Evolutionary conservation across 2,113 vertebrate genomes (phyloP), one percentile per base, ranked within the genome.

Genomic region (Thermophis baileyi): DNA sequence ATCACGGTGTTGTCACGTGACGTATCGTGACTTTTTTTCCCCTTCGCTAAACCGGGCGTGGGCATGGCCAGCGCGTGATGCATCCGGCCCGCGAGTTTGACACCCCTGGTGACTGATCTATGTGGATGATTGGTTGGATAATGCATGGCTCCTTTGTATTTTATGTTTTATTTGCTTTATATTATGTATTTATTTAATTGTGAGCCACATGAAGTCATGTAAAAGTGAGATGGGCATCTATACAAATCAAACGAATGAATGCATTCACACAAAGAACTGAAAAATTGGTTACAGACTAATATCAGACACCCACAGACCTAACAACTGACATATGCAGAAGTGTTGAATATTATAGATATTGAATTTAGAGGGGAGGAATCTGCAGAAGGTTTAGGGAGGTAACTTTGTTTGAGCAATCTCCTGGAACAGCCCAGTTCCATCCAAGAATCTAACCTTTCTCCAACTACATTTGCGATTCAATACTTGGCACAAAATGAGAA

Each of bases 371-470:
- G 44, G 46, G 69, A 93, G 25, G 74, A 93, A 93, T 93, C 25
- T 89, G 46, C 74, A 86, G 74, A 90, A 47, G 88, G 46, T 50
- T 92, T 89, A 85, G 44, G 92, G 88, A 89, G 44, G 88, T 20
- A 85, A 92, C 85, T 49, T 60, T 63, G 11, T 63, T 92, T 92
- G 57, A 27, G 8, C 88, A 74, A 60, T 88, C 49, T 35, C 30
- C 47, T 74, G 87, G 44, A 60, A 86, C 69, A 92, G 74, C n/a
- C 85, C 46, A 81, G 49, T 60, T 90, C 22, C 18, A 54, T 57
- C 74, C 92, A 93, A 93, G 74, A 93, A 60, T 86, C 53, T 93
- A 89, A 93, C 85, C 88, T 86, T 57, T 57, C 85, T 89, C 69
- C 27, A 89, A 46, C 53, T 89, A 86, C 92, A 85, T 57, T 49